A percentile compares a stretch with the other conserved stretches of the same genome.
Conservation (phyloP, 2,888 invertebrate species). For the Napeogenes inachia region DNA sequence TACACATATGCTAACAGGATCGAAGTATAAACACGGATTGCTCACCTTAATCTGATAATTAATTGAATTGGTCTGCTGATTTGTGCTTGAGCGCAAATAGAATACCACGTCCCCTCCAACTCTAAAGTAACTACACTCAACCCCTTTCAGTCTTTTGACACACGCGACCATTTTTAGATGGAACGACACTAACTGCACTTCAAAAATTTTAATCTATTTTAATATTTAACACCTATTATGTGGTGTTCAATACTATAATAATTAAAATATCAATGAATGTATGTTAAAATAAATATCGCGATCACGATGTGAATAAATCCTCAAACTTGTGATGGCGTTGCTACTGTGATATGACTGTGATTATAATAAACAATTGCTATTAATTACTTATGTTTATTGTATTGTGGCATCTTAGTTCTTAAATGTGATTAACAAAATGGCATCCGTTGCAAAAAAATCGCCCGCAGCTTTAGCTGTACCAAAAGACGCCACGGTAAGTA, state of each 20-base stretch:
- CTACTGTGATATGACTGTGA: conserved; percentile 51
- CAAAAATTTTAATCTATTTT: conserved; percentile 44
- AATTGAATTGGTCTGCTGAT: conserved; percentile 75
- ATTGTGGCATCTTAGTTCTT: conserved; percentile 63
- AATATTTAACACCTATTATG: no score
- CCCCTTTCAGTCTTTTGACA: conserved; percentile 75
- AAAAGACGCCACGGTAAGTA: conserved; percentile 60
- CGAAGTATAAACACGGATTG: conserved; percentile 63
- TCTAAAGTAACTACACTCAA: conserved; percentile 49
- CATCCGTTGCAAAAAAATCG: conserved; percentile 63
- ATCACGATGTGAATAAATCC: conserved; percentile 1
- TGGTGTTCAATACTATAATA: no score
- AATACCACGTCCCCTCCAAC: conserved; percentile 42
- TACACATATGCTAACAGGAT: conserved; percentile 49
- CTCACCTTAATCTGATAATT: conserved; percentile 78
- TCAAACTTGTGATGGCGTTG: conserved; percentile 23
- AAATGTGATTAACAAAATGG: conserved; percentile 56
- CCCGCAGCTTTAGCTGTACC: conserved; percentile 35
- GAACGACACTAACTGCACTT: conserved; percentile 65
- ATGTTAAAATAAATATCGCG: no score
- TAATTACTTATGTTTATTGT: conserved; percentile 31
- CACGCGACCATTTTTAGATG: conserved; percentile 75
- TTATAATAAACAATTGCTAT: conserved; percentile 30
- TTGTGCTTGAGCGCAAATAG: conserved; percentile 74
- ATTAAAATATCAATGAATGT: no score